Conservation (phyloP, 2,113 vertebrate genomes). For the Forbesichthys papilliferus region DNA sequence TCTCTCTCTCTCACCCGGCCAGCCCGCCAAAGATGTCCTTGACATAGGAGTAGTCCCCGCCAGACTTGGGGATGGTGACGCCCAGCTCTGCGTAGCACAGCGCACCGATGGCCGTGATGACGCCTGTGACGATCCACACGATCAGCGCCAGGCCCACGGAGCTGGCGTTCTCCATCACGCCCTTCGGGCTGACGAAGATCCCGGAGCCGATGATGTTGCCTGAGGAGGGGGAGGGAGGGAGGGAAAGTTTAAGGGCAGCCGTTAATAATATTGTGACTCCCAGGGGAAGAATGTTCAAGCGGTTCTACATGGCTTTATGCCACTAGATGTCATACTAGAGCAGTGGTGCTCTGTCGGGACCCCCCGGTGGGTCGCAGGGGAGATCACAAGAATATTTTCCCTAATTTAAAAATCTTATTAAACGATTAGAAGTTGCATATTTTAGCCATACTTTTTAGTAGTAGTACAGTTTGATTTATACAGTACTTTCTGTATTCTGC, state of each 20-base stretch:
- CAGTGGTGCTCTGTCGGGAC: no score
- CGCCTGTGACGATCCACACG: conserved; percentile 87
- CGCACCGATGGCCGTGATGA: conserved; percentile 90
- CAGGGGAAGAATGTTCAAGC: no score
- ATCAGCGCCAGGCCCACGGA: conserved; percentile 87
- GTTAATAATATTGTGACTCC: neutral
- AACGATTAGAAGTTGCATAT: no score
- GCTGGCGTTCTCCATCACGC: conserved; percentile 89
- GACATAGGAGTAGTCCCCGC: conserved; percentile 91
- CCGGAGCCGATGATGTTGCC: conserved; percentile 93
- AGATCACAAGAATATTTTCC: no score
- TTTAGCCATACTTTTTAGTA: no score
- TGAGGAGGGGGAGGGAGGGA: conserved; percentile 39
- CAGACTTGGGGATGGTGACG: conserved; percentile 92
- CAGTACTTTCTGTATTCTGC: no score
- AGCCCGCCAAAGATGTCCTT: conserved; percentile 93
- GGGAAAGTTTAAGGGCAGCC: neutral
- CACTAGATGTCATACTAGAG: no score
- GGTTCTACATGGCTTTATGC: no score
- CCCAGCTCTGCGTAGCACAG: conserved; percentile 92
- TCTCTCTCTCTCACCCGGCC: conserved; percentile 81
- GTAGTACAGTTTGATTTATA: no score
- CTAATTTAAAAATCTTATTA: no score
- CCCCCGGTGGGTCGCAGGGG: no score
- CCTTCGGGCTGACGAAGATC: conserved; percentile 92